Percentiles rank a stretch among this genome's conserved stretches.
Evolutionary conservation across 2,888 invertebrate species (phyloP).

Genomic region (Chalcis sispes): DNA sequence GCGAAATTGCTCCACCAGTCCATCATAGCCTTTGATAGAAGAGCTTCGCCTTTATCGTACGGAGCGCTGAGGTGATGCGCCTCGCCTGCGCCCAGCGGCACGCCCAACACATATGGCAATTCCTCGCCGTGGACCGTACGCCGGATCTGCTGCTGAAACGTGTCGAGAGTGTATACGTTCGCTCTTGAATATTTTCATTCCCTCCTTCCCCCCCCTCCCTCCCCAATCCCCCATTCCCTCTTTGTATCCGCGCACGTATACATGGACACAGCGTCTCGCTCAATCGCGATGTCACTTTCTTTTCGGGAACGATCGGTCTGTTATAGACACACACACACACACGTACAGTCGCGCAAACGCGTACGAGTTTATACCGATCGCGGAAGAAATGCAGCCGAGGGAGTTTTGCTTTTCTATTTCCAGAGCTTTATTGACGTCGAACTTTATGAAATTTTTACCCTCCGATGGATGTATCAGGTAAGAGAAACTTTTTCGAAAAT

Average conservation of each 20-base stretch:
- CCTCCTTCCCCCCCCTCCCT: slow-evolving; percentile 12
- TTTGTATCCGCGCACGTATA: too few relatives aligned
- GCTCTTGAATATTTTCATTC: too few relatives aligned
- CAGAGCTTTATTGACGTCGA: slow-evolving; percentile 19
- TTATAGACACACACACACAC: neutral
- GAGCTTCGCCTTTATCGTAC: slow-evolving; percentile 86
- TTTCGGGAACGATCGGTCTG: slow-evolving; percentile 14
- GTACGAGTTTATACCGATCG: neutral
- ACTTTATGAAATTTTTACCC: slow-evolving; percentile 36
- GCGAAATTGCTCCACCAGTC: slow-evolving; percentile 94
- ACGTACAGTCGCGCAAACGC: neutral
- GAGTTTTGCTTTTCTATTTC: slow-evolving; percentile 25
- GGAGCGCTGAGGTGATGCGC: slow-evolving; percentile 84
- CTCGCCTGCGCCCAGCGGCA: slow-evolving; percentile 84
- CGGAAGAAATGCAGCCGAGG: neutral
- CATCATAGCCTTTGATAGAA: slow-evolving; percentile 92
- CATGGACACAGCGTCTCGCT: too few relatives aligned
- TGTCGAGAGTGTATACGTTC: too few relatives aligned
- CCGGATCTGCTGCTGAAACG: slow-evolving; percentile 71
- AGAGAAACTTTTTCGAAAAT: neutral
- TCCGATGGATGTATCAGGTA: slow-evolving; percentile 7
- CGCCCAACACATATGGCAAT: slow-evolving; percentile 90
- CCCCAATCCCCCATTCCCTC: too few relatives aligned
- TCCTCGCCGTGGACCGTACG: slow-evolving; percentile 87
- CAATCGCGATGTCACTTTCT: slow-evolving; percentile 24